phyloP scores from a whole-genome alignment of 2,888 invertebrate species.

The Ennomos quercinarius region DNA sequence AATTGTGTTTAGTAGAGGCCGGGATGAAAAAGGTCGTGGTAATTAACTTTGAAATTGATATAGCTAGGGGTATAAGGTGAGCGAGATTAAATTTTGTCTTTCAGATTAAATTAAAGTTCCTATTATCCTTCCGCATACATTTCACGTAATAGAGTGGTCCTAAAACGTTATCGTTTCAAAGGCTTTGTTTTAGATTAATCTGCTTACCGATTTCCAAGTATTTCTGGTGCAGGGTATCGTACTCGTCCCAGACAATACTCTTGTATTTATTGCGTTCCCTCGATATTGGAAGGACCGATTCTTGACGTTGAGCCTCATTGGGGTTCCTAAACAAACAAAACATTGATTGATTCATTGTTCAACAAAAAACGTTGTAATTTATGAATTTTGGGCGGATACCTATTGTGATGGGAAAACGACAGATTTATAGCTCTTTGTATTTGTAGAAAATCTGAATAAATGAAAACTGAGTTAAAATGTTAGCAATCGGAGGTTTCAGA shows the following conservation, averaged over 20 bases:
- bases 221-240: slow-evolving; percentile 96
- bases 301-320: slow-evolving; percentile 93
- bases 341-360: slow-evolving; percentile 32
- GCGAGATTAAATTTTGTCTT: slow-evolving; percentile 52
- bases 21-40: slow-evolving; percentile 52
- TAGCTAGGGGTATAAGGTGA: slow-evolving; percentile 45
- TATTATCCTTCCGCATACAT: slow-evolving; percentile 26
- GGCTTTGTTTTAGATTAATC: slow-evolving; percentile 19
- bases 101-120: slow-evolving; percentile 38
- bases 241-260: slow-evolving; percentile 95
- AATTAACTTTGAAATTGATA: slow-evolving; percentile 62
- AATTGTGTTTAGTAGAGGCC: slow-evolving; percentile 45
- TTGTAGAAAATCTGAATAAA: too few species aligned
- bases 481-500: too few species aligned
- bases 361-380: slow-evolving; percentile 13
- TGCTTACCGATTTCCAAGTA: slow-evolving; percentile 95
- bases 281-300: slow-evolving; percentile 91
- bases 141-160: slow-evolving; percentile 25
- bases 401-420: slow-evolving; percentile 6
- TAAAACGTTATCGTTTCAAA: slow-evolving; percentile 12
- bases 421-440: background rate
- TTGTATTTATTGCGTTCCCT: slow-evolving; percentile 94
- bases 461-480: too few species aligned
- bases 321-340: slow-evolving; percentile 87
- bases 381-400: slow-evolving; percentile 1